These are phyloP conservation scores for Odontocolon sp. DNA, from an alignment of 2,888 invertebrate genomes.

Conservation along the genomic window DNA sequence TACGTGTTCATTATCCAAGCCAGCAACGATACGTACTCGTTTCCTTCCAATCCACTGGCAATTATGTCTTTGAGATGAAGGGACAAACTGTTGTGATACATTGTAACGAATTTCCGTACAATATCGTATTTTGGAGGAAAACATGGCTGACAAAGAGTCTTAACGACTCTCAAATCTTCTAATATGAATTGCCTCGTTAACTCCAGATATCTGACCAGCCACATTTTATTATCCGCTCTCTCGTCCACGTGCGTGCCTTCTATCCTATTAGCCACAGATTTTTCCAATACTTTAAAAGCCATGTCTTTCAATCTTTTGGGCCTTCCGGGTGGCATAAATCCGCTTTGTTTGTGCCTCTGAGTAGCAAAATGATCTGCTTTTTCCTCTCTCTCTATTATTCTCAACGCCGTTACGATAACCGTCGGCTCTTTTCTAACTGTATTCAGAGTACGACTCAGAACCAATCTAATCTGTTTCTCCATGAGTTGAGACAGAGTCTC, in stretches of 20 bases:
- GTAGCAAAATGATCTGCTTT: slow-evolving; percentile 94
- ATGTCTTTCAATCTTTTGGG: slow-evolving; percentile 95
- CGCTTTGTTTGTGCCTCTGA: slow-evolving; percentile 89
- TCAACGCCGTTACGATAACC: slow-evolving; percentile 96
- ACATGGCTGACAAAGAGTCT: slow-evolving; percentile 94
- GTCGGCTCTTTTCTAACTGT: slow-evolving; percentile 97
- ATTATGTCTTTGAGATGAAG: slow-evolving; percentile 93
- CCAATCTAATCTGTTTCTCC: slow-evolving; percentile 95
- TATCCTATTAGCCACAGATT: slow-evolving; percentile 91
- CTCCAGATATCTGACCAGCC: slow-evolving; percentile 97
- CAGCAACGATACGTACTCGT: slow-evolving; percentile 96
- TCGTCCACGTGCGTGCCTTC: slow-evolving; percentile 98
- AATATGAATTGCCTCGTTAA: slow-evolving; percentile 92
- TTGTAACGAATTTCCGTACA: slow-evolving; percentile 92
- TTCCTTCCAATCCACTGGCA: slow-evolving; percentile 94
- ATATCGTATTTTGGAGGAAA: slow-evolving; percentile 98
- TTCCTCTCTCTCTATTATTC: slow-evolving; percentile 98
- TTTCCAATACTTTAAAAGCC: slow-evolving; percentile 91
- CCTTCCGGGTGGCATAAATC: slow-evolving; percentile 96
- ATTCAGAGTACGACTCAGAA: slow-evolving; percentile 94
- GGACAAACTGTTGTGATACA: slow-evolving; percentile 96
- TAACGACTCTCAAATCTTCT: slow-evolving; percentile 95
- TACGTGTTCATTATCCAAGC: slow-evolving; percentile 97
- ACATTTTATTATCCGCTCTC: slow-evolving; percentile 94
- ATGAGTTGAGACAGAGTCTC: slow-evolving; percentile 93